Percentiles rank a stretch among this genome's conserved stretches.
phyloP scores from a whole-genome alignment of 2,888 invertebrate genomes.

The Amorpha juglandis region DNA sequence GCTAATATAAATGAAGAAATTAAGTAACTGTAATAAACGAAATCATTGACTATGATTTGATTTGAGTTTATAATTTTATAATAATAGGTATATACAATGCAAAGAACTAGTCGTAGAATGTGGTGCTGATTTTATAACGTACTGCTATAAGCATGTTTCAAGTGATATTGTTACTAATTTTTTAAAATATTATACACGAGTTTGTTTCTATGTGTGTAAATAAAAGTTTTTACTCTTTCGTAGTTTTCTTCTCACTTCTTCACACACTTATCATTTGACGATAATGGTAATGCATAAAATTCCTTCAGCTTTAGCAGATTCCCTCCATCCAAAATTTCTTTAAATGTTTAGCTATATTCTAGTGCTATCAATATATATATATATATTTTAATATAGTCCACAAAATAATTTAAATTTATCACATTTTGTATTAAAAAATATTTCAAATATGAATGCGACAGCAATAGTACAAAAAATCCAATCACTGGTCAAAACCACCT shows the following conservation, averaged over 20 bases:
- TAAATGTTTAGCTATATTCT: no score
- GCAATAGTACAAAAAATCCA: conserved; percentile 22
- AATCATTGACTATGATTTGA: conserved; percentile 24
- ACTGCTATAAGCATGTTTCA: conserved; percentile 38
- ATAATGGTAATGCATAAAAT: no score
- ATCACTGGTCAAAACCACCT: background rate
- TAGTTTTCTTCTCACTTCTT: no score
- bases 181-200: conserved; percentile 43
- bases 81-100: conserved; percentile 21
- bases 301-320: no score
- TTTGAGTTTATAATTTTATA: background rate
- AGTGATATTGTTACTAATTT: conserved; percentile 38
- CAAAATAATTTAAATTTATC: no score
- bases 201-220: conserved; percentile 61
- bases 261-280: background rate
- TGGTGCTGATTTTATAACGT: conserved; percentile 43
- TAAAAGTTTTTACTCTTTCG: conserved; percentile 53
- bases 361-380: no score
- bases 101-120: conserved; percentile 28
- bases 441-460: background rate
- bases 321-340: no score
- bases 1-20: conserved; percentile 8
- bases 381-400: no score
- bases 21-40: background rate
- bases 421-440: background rate